Conservation (phyloP, 2,797 vertebrate species). For the Sebastes goodei region DNA sequence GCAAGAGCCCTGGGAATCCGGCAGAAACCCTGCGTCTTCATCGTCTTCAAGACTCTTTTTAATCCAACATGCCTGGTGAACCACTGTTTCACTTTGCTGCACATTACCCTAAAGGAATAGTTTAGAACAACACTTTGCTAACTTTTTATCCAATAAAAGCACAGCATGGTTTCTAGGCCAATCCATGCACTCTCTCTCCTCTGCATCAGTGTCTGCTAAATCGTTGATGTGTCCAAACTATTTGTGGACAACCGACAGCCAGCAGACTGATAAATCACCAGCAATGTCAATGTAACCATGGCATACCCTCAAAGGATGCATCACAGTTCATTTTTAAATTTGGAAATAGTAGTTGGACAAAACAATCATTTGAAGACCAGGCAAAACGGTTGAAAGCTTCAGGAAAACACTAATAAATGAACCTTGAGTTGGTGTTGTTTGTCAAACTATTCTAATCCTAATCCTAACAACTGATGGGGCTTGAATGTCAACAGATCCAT, state of each 20-base stretch:
- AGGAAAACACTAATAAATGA: neutral
- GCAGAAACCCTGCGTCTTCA: neutral
- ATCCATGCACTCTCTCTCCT: neutral
- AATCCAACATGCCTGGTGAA: neutral
- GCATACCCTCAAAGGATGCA: neutral
- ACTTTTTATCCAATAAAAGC: neutral
- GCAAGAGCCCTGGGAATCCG: conserved; percentile 9
- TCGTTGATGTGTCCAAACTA: neutral
- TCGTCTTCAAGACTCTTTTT: neutral
- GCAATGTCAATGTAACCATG: neutral
- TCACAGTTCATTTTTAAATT: neutral
- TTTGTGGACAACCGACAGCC: neutral
- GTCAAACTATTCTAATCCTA: neutral
- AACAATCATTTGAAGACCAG: neutral
- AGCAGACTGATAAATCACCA: neutral
- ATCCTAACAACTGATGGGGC: neutral
- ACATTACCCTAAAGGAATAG: neutral
- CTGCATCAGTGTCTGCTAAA: neutral
- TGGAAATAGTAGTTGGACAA: neutral
- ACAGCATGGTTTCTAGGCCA: neutral
- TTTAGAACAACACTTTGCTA: neutral
- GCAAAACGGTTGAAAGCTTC: neutral
- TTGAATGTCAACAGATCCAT: neutral
- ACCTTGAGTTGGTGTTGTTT: neutral
- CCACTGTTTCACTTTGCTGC: neutral